A percentile compares a stretch with the other conserved stretches of the same genome.
These are phyloP conservation scores for Drosophila mulleri DNA, from an alignment of 2,888 invertebrate species.

Conservation along the genomic window DNA sequence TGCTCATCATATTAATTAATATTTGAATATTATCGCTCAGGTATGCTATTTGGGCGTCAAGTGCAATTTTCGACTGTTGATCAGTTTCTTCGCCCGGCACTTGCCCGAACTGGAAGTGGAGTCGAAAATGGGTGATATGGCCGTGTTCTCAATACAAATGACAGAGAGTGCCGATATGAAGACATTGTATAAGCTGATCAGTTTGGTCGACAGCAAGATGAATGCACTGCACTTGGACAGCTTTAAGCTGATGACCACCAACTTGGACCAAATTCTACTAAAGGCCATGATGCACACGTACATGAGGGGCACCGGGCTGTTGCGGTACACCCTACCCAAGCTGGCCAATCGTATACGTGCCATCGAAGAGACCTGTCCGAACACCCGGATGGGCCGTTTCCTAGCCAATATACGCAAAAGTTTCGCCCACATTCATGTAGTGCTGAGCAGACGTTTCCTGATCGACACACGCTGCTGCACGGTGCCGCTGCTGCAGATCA, in stretches of 20 bases:
- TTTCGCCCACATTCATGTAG: constrained; percentile 22
- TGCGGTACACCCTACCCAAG: constrained; percentile 1
- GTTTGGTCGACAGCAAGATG: constrained; percentile 87
- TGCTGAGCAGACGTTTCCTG: constrained; percentile 29
- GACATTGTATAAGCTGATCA: constrained; percentile 88
- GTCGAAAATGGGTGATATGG: constrained; percentile 90
- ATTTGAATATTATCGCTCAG: constrained; percentile 85
- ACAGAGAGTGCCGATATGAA: constrained; percentile 88
- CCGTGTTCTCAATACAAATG: constrained; percentile 88
- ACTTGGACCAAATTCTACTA: constrained; percentile 92
- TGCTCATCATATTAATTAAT: background rate
- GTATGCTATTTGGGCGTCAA: constrained; percentile 88
- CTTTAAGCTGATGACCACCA: constrained; percentile 92
- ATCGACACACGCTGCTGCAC: constrained; percentile 31
- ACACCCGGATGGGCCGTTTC: background rate
- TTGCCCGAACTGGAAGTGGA: constrained; percentile 93
- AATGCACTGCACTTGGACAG: constrained; percentile 88
- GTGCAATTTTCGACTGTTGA: constrained; percentile 91
- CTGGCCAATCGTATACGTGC: constrained; percentile 17
- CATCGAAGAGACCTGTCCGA: constrained; percentile 4
- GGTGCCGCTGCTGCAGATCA: constrained; percentile 39
- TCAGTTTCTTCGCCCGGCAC: constrained; percentile 76
- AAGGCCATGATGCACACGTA: constrained; percentile 74
- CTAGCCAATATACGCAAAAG: background rate
- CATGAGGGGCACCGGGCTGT: background rate